These are phyloP conservation scores for Onychomys torridus DNA, from an alignment of 2,797 vertebrate genomes.

Conservation along the genomic window DNA sequence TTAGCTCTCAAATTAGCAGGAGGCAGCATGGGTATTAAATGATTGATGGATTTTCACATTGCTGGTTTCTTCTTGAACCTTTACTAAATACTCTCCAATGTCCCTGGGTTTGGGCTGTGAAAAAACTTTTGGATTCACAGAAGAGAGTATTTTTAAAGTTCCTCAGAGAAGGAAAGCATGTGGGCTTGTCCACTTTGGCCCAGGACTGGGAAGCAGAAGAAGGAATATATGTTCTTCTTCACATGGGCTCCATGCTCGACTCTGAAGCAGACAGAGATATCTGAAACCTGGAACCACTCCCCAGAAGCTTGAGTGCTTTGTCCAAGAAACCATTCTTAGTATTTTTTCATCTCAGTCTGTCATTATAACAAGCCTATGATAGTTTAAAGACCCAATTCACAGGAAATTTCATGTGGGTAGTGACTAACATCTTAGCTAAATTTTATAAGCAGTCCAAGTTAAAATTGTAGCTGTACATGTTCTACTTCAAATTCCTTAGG, in stretches of 20 bases:
- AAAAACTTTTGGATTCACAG: not conserved
- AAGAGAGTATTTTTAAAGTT: not conserved
- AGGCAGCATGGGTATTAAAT: slow-evolving; percentile 63
- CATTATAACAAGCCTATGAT: not conserved
- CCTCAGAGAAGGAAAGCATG: slow-evolving; percentile 39
- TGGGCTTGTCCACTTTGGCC: not conserved
- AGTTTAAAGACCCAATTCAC: not conserved
- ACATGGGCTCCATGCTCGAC: not conserved
- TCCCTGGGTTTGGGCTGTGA: not conserved
- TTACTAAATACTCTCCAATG: slow-evolving; percentile 25
- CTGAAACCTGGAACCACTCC: not conserved
- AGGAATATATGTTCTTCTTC: not conserved
- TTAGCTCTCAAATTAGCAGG: slow-evolving; percentile 85
- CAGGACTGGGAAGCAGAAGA: not conserved
- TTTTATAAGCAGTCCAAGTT: not conserved
- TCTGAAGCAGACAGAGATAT: not conserved
- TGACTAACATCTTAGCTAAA: not conserved
- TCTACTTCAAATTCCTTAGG: not conserved
- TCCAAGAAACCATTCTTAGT: not conserved
- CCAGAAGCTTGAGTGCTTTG: not conserved
- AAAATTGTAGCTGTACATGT: not conserved
- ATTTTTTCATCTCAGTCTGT: not conserved
- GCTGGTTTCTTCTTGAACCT: slow-evolving; percentile 73
- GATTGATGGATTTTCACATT: slow-evolving; percentile 78
- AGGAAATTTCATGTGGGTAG: not conserved